Evolutionary conservation across 2,797 vertebrate species (phyloP).

Genomic region (Scleropages formosus): DNA sequence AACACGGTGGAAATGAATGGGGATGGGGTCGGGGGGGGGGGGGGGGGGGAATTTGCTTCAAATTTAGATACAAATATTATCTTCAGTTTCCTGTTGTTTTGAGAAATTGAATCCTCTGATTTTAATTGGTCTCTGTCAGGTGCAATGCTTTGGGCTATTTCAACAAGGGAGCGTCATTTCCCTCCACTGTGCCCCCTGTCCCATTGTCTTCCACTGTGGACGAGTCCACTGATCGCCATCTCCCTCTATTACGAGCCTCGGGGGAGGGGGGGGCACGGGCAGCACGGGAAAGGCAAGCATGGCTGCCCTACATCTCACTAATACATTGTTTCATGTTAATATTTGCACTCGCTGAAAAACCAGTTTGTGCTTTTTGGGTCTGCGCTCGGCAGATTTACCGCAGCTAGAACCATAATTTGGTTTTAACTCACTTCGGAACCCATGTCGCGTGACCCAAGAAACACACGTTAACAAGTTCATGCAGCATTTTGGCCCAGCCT

Average conservation of each 20-base stretch:
- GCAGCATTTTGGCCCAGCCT: neutral
- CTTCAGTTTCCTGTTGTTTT: constrained; percentile 73
- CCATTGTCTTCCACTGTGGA: constrained; percentile 65
- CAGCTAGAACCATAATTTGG: constrained; percentile 31
- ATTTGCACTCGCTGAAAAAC: constrained; percentile 26
- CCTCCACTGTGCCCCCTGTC: constrained; percentile 58
- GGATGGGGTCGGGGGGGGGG: neutral
- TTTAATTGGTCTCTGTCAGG: constrained; percentile 77
- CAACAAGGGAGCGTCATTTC: constrained; percentile 55
- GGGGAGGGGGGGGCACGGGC: constrained; percentile 62
- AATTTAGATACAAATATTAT: constrained; percentile 74
- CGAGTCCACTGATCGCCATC: constrained; percentile 66
- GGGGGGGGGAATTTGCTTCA: constrained; percentile 64
- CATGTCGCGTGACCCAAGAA: neutral
- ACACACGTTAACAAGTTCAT: constrained; percentile 18
- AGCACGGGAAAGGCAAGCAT: constrained; percentile 64
- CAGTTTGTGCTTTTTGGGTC: constrained; percentile 46
- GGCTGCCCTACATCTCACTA: constrained; percentile 46
- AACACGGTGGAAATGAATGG: constrained; percentile 58
- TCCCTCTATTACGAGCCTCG: constrained; percentile 39
- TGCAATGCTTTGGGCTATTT: constrained; percentile 66
- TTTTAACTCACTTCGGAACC: constrained; percentile 57
- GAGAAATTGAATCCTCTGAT: constrained; percentile 78
- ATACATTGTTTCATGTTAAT: constrained; percentile 50
- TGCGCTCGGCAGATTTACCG: constrained; percentile 50